Evolutionary conservation across 2,888 invertebrate species (phyloP).

Genomic region (Embidobia sp.): DNA sequence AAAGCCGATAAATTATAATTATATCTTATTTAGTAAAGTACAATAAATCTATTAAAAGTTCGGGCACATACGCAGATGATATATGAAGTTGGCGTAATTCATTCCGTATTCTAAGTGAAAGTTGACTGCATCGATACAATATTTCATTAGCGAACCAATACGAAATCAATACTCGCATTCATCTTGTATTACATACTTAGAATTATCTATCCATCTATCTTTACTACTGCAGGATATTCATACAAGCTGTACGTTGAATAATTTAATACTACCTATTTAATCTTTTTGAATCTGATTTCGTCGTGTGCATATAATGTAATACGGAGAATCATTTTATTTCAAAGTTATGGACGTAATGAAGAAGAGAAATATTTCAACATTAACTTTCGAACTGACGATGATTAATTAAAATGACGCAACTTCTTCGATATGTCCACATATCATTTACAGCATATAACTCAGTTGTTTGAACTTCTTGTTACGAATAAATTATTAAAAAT

Average conservation of each 20-base stretch:
- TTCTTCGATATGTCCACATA: slow-evolving; percentile 4
- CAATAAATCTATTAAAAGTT: slow-evolving; percentile 62
- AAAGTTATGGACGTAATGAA: slow-evolving; percentile 37
- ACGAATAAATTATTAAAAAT: too few relatives aligned
- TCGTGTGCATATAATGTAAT: slow-evolving; percentile 42
- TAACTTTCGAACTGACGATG: slow-evolving; percentile 36
- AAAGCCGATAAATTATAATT: slow-evolving; percentile 57
- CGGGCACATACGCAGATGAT: slow-evolving; percentile 41
- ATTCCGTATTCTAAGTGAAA: slow-evolving; percentile 64
- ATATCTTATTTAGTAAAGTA: slow-evolving; percentile 52
- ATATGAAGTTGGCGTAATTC: slow-evolving; percentile 55
- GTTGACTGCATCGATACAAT: slow-evolving; percentile 64
- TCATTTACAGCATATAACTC: slow-evolving; percentile 1
- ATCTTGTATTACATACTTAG: slow-evolving; percentile 56
- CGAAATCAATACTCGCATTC: slow-evolving; percentile 59
- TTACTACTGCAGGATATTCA: slow-evolving; percentile 56
- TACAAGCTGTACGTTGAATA: slow-evolving; percentile 50
- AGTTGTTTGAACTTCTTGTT: too few relatives aligned
- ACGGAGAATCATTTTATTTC: slow-evolving; percentile 41
- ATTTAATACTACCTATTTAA: slow-evolving; percentile 51
- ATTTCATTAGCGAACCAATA: slow-evolving; percentile 63
- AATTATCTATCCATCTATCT: slow-evolving; percentile 58
- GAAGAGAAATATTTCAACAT: slow-evolving; percentile 43
- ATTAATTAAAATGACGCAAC: slow-evolving; percentile 36
- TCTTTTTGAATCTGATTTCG: slow-evolving; percentile 48